Conservation (phyloP, 2,797 vertebrate species). For the Takifugu rubripes region DNA sequence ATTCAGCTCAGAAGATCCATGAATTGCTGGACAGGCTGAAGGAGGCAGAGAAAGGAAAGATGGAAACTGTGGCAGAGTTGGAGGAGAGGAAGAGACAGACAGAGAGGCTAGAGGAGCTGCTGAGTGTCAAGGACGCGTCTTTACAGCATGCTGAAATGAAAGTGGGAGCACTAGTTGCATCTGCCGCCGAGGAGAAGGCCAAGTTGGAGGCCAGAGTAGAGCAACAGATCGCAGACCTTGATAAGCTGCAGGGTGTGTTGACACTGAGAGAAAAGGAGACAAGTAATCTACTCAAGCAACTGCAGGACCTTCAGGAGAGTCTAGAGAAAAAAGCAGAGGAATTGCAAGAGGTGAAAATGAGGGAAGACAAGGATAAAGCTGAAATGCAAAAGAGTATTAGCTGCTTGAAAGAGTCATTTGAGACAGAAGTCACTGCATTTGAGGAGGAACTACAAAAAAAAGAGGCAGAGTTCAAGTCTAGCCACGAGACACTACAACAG, state of each 20-base stretch:
- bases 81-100: constrained; percentile 67
- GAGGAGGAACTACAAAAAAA: constrained; percentile 72
- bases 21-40: constrained; percentile 80
- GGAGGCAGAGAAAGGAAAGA: constrained; percentile 76
- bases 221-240: constrained; percentile 55
- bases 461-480: constrained; percentile 72
- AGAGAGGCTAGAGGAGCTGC: constrained; percentile 73
- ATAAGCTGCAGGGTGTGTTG: constrained; percentile 73
- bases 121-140: constrained; percentile 73
- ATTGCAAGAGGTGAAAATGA: constrained; percentile 57
- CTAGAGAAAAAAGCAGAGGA: constrained; percentile 75
- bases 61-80: constrained; percentile 66
- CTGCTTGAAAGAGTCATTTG: constrained; percentile 59
- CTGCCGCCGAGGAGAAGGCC: constrained; percentile 66
- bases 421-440: constrained; percentile 66
- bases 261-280: constrained; percentile 73
- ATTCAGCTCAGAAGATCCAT: constrained; percentile 77
- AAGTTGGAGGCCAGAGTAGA: constrained; percentile 67
- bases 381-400: constrained; percentile 48
- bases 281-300: constrained; percentile 75
- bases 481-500: constrained; percentile 66
- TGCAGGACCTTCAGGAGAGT: constrained; percentile 73
- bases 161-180: constrained; percentile 47
- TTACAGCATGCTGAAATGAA: constrained; percentile 70
- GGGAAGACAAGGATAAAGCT: constrained; percentile 49